Evolutionary conservation across 2,113 vertebrate genomes (phyloP), one percentile per base, ranked within the genome.

Genomic region (Dromiciops gliroides): DNA sequence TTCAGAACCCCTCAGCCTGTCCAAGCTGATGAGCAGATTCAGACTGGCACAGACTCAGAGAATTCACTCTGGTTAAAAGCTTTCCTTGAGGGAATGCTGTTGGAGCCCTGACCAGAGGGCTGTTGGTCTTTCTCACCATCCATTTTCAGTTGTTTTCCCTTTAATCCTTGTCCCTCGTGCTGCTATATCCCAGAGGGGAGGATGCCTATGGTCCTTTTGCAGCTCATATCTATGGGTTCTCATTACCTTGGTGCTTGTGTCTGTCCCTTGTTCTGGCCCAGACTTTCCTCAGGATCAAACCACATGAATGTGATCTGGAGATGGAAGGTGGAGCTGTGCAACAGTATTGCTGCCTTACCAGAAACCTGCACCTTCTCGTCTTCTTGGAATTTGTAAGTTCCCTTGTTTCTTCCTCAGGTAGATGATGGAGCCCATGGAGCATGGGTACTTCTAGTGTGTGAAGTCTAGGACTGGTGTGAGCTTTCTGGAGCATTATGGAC

Each of bases 301-400:
- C 99, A 0, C 99, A 99, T 44, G 99, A 98, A 67, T 97, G 96
- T 0, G 98, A 99, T 19, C 96, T 99, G 91, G 99, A 99, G 93
- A 95, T 99, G 0, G 97, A 98, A 0, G 98, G 98, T 90, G 99
- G 98, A 0, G 95, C 98, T 0, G 98, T 97, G 3, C 98, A 97
- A 88, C 99, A 99, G 90, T 99, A 99, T 48, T 98, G 98, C 67
- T 97, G 97, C 94, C 98, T 99, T 94, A 96, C 98, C 0, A 97
- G 98, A 0, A 98, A 98, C 0, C 98, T 99, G 10, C 98, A 98
- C 11, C 93, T 98, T 22, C 97, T 98, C 94, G 98, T 99, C 52
- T 98, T 99, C 95, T 99, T 99, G 0, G 97, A 98, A 47, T 99
- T 99, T 98, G 99, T 99, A 97, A 99, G 99, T 99, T 12, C 91